phyloP scores from a whole-genome alignment of 2,888 invertebrate species.

The Zootermopsis nevadensis region DNA sequence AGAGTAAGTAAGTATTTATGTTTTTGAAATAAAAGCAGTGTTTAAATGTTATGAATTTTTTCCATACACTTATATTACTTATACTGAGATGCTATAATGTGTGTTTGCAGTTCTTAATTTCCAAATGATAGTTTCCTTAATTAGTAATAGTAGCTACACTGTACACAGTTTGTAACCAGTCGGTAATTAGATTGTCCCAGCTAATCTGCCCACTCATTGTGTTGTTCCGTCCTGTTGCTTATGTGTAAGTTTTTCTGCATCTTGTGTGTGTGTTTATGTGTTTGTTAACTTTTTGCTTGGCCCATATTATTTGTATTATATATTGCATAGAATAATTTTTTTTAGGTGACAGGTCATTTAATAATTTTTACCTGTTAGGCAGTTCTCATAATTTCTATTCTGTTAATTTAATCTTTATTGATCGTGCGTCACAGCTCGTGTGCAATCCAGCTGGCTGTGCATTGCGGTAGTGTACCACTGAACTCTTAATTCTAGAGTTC shows the following conservation, averaged over 20 bases:
- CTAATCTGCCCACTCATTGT: slow-evolving; percentile 13
- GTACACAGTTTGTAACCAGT: neutral
- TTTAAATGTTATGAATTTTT: too few species aligned
- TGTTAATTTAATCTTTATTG: too few species aligned
- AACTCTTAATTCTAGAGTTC: too few species aligned
- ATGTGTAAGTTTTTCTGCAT: slow-evolving; percentile 3
- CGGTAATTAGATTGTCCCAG: neutral
- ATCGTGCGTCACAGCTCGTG: too few species aligned
- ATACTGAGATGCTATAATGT: too few species aligned
- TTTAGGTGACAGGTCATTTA: neutral
- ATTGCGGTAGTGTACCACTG: too few species aligned
- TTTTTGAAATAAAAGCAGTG: too few species aligned
- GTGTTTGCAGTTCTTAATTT: too few species aligned
- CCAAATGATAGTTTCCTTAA: too few species aligned
- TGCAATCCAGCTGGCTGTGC: too few species aligned
- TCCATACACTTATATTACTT: too few species aligned
- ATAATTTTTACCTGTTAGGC: neutral
- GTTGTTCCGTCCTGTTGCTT: slow-evolving; percentile 28
- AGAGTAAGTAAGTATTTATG: too few species aligned
- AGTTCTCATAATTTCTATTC: neutral
- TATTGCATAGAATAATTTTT: neutral
- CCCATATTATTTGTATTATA: neutral
- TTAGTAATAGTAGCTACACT: neutral
- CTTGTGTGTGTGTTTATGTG: neutral
- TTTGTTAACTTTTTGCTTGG: neutral